A percentile compares a stretch with the other conserved stretches of the same genome.
Conservation (phyloP, 2,797 vertebrate genomes). For the Acrossocheilus wenchowensis region DNA sequence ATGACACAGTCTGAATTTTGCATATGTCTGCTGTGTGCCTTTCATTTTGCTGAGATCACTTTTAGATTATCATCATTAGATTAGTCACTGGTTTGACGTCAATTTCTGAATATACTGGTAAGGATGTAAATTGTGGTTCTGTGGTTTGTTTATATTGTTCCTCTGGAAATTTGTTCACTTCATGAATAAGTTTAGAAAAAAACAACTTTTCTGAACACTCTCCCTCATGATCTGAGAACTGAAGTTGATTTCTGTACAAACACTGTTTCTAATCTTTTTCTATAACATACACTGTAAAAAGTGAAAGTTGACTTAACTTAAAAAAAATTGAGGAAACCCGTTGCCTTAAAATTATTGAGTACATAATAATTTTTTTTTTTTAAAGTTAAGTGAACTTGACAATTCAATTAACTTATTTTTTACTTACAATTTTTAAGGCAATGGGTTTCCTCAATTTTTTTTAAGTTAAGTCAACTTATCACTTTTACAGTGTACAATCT, state of each 20-base stretch:
- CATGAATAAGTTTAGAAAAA: rapidly evolving
- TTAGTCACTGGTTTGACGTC: background rate
- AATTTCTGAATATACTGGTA: background rate
- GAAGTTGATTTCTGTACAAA: background rate
- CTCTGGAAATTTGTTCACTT: too few species aligned
- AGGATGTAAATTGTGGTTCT: background rate
- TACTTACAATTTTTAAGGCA: too few species aligned
- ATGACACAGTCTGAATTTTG: background rate
- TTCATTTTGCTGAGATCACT: background rate
- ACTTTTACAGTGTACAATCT: background rate
- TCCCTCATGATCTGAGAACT: background rate
- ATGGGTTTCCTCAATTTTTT: too few species aligned
- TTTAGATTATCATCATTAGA: background rate
- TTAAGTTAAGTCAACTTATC: too few species aligned
- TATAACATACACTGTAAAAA: too few species aligned
- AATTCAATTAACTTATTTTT: too few species aligned
- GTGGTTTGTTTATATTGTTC: background rate
- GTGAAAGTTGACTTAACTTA: too few species aligned
- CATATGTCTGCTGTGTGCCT: conserved; percentile 6
- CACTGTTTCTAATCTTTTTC: background rate
- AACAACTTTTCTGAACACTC: background rate
- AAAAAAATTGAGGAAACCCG: too few species aligned
- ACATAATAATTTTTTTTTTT: too few species aligned
- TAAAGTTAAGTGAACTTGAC: too few species aligned
- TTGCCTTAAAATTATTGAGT: too few species aligned